These are phyloP conservation scores for Adineta ricciae DNA, from an alignment of 2,888 invertebrate species.

Conservation along the genomic window DNA sequence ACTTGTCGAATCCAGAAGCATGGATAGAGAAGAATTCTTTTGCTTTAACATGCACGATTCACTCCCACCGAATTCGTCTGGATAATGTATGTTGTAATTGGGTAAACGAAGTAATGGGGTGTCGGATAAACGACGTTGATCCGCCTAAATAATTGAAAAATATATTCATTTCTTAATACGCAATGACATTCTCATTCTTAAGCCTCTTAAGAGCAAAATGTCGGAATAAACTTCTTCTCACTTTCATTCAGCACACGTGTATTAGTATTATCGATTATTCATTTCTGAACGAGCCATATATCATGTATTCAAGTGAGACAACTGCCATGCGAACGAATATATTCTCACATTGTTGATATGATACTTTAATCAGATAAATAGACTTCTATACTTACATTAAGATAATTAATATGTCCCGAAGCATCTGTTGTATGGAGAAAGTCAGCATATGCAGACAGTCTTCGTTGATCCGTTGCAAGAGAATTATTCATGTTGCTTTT, in stretches of 20 bases:
- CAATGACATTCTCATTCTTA: not conserved
- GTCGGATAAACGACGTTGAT: not conserved
- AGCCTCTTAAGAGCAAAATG: not conserved
- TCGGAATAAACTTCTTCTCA: too few species aligned
- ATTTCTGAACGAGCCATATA: not conserved
- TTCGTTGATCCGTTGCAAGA: not conserved
- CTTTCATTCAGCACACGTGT: too few species aligned
- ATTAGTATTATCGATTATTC: too few species aligned
- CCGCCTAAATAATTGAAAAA: not conserved
- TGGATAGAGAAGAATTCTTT: not conserved
- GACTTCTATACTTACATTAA: not conserved
- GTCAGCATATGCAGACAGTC: not conserved
- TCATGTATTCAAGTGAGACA: not conserved
- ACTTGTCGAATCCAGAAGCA: constrained; percentile 5
- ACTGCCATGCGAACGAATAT: too few species aligned
- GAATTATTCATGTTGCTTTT: not conserved
- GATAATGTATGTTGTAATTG: not conserved
- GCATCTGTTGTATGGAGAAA: not conserved
- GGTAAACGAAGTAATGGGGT: not conserved
- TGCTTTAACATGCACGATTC: not conserved
- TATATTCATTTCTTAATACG: not conserved
- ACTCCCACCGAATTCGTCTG: not conserved
- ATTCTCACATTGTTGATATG: too few species aligned
- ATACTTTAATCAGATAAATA: too few species aligned
- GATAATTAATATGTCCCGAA: not conserved